Evolutionary conservation across 2,113 vertebrate genomes (phyloP).

Genomic region (Pheucticus melanocephalus): DNA sequence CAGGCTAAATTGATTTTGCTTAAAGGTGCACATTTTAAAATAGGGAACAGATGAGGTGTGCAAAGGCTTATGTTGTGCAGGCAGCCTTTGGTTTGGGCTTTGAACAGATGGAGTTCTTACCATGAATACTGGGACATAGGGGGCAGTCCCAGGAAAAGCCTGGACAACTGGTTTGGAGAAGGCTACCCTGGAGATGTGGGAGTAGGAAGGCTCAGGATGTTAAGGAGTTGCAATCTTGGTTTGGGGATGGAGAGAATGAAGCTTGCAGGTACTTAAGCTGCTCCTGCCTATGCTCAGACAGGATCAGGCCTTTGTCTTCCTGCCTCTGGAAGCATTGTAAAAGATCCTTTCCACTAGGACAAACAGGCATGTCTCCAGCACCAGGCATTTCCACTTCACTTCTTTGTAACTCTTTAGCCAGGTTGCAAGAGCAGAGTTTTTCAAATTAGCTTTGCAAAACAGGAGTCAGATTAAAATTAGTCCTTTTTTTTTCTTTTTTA

Average conservation of each 20-base stretch:
- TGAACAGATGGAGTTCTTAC: neutral
- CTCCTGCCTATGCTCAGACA: neutral
- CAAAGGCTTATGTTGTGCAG: neutral
- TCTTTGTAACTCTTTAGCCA: neutral
- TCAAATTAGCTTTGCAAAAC: neutral
- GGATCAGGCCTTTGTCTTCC: neutral
- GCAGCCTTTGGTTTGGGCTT: neutral
- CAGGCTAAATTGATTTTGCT: neutral
- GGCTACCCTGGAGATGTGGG: neutral
- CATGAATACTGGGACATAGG: neutral
- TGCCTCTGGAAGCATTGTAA: neutral
- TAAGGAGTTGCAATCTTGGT: neutral
- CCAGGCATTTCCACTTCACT: neutral
- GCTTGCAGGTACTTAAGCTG: neutral
- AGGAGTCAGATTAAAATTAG: neutral
- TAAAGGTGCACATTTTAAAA: neutral
- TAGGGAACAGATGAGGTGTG: neutral
- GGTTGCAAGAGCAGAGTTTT: neutral
- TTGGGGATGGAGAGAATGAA: neutral
- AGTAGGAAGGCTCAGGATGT: neutral
- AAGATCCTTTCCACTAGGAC: neutral
- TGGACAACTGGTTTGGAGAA: neutral
- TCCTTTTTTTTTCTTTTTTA: neutral
- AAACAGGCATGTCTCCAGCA: neutral
- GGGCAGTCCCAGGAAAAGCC: neutral